phyloP scores from a whole-genome alignment of 2,888 invertebrate species.

The Philereme vetulata region DNA sequence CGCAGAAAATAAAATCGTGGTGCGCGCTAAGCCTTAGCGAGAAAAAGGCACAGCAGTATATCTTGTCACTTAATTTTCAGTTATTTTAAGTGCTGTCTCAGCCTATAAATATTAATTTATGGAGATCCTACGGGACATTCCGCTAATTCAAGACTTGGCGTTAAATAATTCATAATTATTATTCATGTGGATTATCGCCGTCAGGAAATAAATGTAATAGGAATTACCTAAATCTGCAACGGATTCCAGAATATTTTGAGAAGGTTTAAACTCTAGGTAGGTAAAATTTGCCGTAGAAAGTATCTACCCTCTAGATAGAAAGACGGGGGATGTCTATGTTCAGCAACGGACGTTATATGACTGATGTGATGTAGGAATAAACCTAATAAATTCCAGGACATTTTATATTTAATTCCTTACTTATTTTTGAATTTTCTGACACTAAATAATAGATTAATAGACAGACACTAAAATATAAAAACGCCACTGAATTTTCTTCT shows the following conservation, averaged over 20 bases:
- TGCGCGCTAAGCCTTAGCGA: too few species aligned
- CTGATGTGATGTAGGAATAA: too few species aligned
- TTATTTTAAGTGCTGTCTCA: conserved; percentile 6
- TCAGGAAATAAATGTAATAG: conserved; percentile 26
- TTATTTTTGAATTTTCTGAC: too few species aligned
- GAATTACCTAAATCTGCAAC: conserved; percentile 13
- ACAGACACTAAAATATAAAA: too few species aligned
- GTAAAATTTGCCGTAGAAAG: conserved; percentile 11
- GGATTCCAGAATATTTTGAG: conserved; percentile 12
- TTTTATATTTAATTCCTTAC: too few species aligned
- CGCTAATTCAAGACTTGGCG: conserved; percentile 55
- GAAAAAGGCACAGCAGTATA: too few species aligned
- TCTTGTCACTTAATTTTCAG: neutral
- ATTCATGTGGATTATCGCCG: conserved; percentile 60
- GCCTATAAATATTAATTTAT: conserved; percentile 54
- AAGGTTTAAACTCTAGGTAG: conserved; percentile 16
- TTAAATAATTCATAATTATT: conserved; percentile 63
- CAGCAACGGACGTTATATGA: too few species aligned
- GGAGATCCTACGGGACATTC: conserved; percentile 52
- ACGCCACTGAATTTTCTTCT: too few species aligned
- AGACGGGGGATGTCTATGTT: conserved; percentile 1
- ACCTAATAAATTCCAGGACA: too few species aligned
- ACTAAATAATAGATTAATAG: too few species aligned
- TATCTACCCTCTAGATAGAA: conserved; percentile 29
- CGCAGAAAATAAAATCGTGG: too few species aligned